Evolutionary conservation across 1,140 invertebrate genomes (phyloP).

Genomic region (Tetragonula clypearis): DNA sequence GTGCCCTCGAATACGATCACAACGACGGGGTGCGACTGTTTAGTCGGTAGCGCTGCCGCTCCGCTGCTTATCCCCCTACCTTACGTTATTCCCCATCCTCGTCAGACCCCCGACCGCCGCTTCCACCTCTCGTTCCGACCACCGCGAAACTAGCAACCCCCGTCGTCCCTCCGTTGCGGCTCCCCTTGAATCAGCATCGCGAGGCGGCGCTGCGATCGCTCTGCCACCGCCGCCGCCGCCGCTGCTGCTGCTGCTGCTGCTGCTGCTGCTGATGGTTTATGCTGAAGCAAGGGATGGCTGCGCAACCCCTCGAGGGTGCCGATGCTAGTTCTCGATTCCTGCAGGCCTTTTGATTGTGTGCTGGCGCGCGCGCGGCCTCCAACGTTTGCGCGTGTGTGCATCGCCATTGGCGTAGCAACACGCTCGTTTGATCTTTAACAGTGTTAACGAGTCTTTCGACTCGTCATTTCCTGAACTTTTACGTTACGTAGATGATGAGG

Average conservation of each 20-base stretch:
- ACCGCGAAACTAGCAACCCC: slow-evolving; percentile 46
- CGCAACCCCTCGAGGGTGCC: slow-evolving; percentile 65
- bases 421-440: background rate
- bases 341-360: slow-evolving; percentile 58
- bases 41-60: slow-evolving; percentile 69
- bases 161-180: slow-evolving; percentile 65
- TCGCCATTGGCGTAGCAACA: slow-evolving; percentile 52
- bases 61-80: slow-evolving; percentile 56
- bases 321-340: slow-evolving; percentile 65
- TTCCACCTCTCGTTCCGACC: background rate
- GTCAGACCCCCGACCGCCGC: background rate
- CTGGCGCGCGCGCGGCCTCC: slow-evolving; percentile 7
- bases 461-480: background rate
- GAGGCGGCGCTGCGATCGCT: slow-evolving; percentile 51
- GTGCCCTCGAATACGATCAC: slow-evolving; percentile 66
- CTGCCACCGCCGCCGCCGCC: background rate
- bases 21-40: slow-evolving; percentile 74
- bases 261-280: slow-evolving; percentile 47
- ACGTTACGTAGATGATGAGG: too few species aligned
- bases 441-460: background rate
- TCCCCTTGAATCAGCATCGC: slow-evolving; percentile 47
- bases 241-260: slow-evolving; percentile 17
- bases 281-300: slow-evolving; percentile 54
- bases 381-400: slow-evolving; percentile 36
- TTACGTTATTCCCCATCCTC: background rate